A percentile compares a stretch with the other conserved stretches of the same genome.
phyloP scores from a whole-genome alignment of 92 coral and sea anemone species.

The Porites cylindrica region DNA sequence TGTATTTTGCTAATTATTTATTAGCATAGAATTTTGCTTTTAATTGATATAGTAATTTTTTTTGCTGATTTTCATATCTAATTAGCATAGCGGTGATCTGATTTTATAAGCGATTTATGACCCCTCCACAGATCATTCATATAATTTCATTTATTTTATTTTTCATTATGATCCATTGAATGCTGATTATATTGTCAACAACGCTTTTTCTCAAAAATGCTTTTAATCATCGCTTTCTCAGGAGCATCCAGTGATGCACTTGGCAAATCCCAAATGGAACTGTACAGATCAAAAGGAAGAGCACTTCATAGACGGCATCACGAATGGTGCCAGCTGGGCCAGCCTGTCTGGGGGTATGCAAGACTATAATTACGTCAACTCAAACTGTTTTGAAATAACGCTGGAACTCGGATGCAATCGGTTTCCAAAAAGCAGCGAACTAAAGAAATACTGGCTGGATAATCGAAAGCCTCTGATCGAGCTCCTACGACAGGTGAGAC shows the following conservation, averaged over 20 bases:
- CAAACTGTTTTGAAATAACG: constrained; percentile 95
- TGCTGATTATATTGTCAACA: too few species aligned
- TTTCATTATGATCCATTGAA: neutral
- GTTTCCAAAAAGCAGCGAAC: constrained; percentile 83
- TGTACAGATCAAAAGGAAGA: constrained; percentile 82
- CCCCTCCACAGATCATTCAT: too few species aligned
- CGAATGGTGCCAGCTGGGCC: constrained; percentile 99
- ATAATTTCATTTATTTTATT: too few species aligned
- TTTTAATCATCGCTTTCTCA: neutral
- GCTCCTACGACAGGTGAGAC: constrained; percentile 82
- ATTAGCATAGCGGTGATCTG: too few species aligned
- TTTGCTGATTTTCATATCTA: too few species aligned
- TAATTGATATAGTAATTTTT: too few species aligned
- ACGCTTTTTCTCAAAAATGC: neutral
- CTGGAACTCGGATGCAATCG: constrained; percentile 95
- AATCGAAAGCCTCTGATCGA: constrained; percentile 77
- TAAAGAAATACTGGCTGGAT: constrained; percentile 88
- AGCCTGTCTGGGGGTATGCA: constrained; percentile 99
- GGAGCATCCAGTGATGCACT: constrained; percentile 96
- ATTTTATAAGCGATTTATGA: too few species aligned
- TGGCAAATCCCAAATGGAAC: constrained; percentile 97
- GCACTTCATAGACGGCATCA: constrained; percentile 96
- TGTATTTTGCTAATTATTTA: too few species aligned
- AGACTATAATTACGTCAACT: constrained; percentile 96
- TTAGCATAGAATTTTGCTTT: too few species aligned